These are phyloP conservation scores for Montipora capricornis DNA, from an alignment of 64 coral and sea anemone species.

Conservation along the genomic window DNA sequence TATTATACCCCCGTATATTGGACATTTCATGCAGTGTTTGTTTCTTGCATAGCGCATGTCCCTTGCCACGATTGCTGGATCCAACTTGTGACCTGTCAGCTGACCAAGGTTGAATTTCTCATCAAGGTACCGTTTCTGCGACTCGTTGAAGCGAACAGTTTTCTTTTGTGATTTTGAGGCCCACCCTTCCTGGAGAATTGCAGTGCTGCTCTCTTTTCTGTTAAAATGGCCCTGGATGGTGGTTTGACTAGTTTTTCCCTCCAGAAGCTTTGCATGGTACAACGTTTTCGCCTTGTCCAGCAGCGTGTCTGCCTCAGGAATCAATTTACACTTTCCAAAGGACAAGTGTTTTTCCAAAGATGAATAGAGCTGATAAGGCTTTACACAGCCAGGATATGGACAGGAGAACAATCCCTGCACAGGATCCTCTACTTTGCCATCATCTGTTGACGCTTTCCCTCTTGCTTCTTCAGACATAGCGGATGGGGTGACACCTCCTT, in stretches of 20 bases:
- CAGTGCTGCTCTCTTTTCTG: not conserved
- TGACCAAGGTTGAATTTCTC: constrained; percentile 7
- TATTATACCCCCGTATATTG: no score
- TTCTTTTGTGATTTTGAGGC: not conserved
- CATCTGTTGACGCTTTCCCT: no score
- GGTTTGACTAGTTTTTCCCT: not conserved
- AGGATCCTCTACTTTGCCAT: no score
- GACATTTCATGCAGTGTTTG: no score
- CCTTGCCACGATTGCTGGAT: not conserved
- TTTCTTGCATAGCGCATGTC: constrained; percentile 40
- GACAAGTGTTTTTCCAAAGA: no score
- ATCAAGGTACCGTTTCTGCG: not conserved
- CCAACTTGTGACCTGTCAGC: not conserved
- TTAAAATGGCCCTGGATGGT: not conserved
- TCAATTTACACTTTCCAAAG: no score
- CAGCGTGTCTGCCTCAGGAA: no score
- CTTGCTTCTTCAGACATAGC: no score
- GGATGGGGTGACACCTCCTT: no score
- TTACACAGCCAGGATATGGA: no score
- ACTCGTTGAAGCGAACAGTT: not conserved
- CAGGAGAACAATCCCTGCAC: no score
- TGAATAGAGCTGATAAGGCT: no score
- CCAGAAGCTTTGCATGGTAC: constrained; percentile 12
- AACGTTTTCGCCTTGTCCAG: not conserved
- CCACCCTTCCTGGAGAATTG: not conserved